A percentile compares a stretch with the other conserved stretches of the same genome.
Conservation (phyloP, 2,888 invertebrate genomes). For the Sarcophaga subvicina region DNA sequence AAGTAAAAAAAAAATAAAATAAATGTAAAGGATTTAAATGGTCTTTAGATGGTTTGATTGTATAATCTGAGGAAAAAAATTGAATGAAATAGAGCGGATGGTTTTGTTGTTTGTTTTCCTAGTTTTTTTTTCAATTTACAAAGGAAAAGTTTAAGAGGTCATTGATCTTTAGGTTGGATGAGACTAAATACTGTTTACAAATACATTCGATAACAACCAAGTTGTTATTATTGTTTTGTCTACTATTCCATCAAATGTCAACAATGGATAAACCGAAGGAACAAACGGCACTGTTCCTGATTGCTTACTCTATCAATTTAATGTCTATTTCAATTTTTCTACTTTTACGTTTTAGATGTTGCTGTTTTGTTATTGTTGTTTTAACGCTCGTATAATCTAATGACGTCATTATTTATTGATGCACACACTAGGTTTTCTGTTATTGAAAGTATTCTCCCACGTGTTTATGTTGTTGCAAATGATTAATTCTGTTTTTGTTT, state of each 20-base stretch:
- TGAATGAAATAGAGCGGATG: slow-evolving; percentile 49
- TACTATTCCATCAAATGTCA: slow-evolving; percentile 42
- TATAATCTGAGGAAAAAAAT: slow-evolving; percentile 61
- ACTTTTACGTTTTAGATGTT: not conserved
- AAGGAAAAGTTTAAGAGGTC: slow-evolving; percentile 48
- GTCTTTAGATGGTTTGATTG: slow-evolving; percentile 48
- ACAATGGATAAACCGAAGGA: slow-evolving; percentile 22
- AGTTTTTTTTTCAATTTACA: slow-evolving; percentile 14
- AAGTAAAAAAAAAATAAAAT: slow-evolving; percentile 22
- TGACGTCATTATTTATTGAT: slow-evolving; percentile 22
- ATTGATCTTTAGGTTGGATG: slow-evolving; percentile 47
- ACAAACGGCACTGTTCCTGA: not conserved
- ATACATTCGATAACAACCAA: not conserved
- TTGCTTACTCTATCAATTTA: slow-evolving; percentile 49
- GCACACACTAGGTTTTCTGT: not conserved
- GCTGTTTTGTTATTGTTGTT: slow-evolving; percentile 7
- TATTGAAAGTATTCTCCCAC: not conserved
- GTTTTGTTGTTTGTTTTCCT: slow-evolving; percentile 14
- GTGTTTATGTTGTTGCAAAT: not conserved
- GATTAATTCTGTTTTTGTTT: slow-evolving; percentile 11
- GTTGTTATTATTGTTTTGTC: slow-evolving; percentile 2
- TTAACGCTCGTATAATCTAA: not conserved
- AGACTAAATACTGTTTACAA: not conserved
- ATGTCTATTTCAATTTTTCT: slow-evolving; percentile 20
- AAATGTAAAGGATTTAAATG: slow-evolving; percentile 51